Percentiles rank a stretch among this genome's conserved stretches.
Conservation (phyloP, 2,113 vertebrate genomes). For the Pavo muticus region DNA sequence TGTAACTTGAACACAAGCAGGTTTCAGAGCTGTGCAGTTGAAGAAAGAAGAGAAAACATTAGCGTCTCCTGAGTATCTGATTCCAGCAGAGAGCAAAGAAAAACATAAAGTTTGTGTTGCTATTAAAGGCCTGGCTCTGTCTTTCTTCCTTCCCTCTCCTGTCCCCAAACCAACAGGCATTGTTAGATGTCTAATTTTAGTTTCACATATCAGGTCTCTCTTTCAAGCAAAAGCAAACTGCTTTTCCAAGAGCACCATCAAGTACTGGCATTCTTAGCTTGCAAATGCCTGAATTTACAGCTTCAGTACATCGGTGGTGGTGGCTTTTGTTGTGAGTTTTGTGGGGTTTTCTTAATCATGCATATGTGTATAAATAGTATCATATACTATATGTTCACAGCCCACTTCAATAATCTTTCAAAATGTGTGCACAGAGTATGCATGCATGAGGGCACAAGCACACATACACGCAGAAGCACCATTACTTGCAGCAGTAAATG, state of each 20-base stretch:
- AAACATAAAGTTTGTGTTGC: conserved; percentile 9
- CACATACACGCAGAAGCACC: neutral
- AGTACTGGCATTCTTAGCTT: neutral
- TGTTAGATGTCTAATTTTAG: conserved; percentile 10
- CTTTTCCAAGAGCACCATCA: neutral
- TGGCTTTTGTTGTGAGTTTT: neutral
- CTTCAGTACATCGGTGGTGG: neutral
- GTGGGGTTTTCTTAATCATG: neutral
- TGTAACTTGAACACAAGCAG: conserved; percentile 18
- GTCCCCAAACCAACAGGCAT: neutral
- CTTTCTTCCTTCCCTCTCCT: neutral
- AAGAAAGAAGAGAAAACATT: conserved; percentile 29
- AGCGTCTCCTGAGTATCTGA: neutral
- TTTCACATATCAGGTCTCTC: neutral
- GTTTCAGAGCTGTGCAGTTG: conserved; percentile 39
- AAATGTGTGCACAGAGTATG: fast-evolving
- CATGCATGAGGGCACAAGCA: fast-evolving
- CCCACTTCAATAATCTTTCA: neutral
- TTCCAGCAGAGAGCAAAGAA: conserved; percentile 23
- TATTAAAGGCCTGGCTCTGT: neutral
- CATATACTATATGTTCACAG: neutral
- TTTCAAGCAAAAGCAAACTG: neutral
- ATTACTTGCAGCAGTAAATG: neutral
- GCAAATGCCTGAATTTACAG: neutral
- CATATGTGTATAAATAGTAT: neutral